These are phyloP conservation scores for Cyprinus carpio DNA, from an alignment of 2,113 vertebrate genomes.

Conservation along the genomic window DNA sequence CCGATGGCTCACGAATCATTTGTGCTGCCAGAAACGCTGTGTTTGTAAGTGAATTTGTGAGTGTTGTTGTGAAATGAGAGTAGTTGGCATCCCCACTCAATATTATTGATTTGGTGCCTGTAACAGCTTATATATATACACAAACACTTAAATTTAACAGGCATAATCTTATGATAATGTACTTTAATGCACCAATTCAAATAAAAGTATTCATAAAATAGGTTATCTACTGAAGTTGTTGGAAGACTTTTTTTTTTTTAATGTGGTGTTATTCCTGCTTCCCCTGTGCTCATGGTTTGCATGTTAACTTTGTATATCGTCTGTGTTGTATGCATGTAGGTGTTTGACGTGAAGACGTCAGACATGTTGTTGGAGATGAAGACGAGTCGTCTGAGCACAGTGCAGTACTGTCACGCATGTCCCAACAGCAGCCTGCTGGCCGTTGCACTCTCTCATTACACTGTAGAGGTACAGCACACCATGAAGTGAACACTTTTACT, in stretches of 20 bases:
- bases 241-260: neutral
- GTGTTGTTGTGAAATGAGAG: slow-evolving; percentile 9
- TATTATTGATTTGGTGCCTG: neutral
- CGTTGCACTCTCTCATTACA: slow-evolving; percentile 88
- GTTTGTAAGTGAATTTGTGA: slow-evolving; percentile 80
- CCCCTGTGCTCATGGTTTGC: neutral
- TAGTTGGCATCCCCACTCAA: neutral
- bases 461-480: slow-evolving; percentile 85
- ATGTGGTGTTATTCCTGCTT: neutral
- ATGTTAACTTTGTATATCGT: neutral
- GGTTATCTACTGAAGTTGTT: neutral
- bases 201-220: neutral
- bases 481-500: neutral
- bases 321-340: slow-evolving; percentile 65
- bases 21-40: slow-evolving; percentile 84
- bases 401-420: slow-evolving; percentile 90
- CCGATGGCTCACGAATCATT: slow-evolving; percentile 78
- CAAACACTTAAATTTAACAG: neutral
- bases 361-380: slow-evolving; percentile 79
- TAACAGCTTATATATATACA: neutral
- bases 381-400: slow-evolving; percentile 80
- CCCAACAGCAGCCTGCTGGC: slow-evolving; percentile 83
- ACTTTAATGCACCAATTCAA: neutral
- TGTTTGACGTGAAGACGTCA: slow-evolving; percentile 80
- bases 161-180: neutral